Evolutionary conservation across 1,140 invertebrate species (phyloP).

Genomic region (Brachionus plicatilis): DNA sequence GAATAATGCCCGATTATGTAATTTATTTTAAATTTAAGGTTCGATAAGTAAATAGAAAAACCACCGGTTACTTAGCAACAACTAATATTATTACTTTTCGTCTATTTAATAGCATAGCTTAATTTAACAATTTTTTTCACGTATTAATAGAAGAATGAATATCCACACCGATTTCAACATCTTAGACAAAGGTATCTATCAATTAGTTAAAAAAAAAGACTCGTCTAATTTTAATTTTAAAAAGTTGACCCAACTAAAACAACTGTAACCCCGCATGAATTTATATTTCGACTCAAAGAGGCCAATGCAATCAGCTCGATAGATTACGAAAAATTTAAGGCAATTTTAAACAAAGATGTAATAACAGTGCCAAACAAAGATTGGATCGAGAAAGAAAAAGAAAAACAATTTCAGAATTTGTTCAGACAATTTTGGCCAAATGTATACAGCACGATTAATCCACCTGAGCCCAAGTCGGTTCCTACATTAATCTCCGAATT

Average conservation of each 20-base stretch:
- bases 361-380: neutral
- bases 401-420: conserved; percentile 4
- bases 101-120: neutral
- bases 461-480: neutral
- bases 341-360: neutral
- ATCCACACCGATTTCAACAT: neutral
- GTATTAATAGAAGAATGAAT: neutral
- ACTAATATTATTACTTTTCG: neutral
- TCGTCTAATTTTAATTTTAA: neutral
- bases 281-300: conserved; percentile 24
- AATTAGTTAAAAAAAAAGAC: neutral
- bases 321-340: conserved; percentile 25
- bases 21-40: neutral
- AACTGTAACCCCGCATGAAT: neutral
- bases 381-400: conserved; percentile 24
- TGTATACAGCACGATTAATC: neutral
- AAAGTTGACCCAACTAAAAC: neutral
- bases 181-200: neutral
- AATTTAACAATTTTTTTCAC: neutral
- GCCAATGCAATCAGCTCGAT: neutral
- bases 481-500: neutral
- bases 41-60: neutral
- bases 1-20: neutral
- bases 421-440: conserved; percentile 22
- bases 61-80: neutral